These are phyloP conservation scores for Mesochorus sp. DNA, from an alignment of 2,888 invertebrate genomes.

Conservation along the genomic window DNA sequence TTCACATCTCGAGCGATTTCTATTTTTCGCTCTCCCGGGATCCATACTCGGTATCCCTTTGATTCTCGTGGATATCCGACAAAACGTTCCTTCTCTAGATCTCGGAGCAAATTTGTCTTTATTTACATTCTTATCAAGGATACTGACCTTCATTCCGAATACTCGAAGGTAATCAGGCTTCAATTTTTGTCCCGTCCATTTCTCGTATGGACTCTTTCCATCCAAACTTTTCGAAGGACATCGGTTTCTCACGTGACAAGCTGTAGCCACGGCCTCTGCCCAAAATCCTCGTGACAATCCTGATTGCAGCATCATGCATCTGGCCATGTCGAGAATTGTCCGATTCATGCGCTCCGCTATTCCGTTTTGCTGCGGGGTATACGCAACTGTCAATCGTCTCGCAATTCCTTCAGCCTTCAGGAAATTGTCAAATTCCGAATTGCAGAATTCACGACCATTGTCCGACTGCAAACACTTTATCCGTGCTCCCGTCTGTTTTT, in stretches of 20 bases:
- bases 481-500: constrained; percentile 43
- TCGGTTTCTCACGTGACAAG: constrained; percentile 62
- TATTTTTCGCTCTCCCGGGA: constrained; percentile 46
- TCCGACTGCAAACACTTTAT: constrained; percentile 53
- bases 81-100: constrained; percentile 55
- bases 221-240: constrained; percentile 57
- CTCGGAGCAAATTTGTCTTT: constrained; percentile 59
- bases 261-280: constrained; percentile 68
- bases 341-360: constrained; percentile 64
- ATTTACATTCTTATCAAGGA: constrained; percentile 42
- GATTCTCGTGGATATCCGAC: constrained; percentile 56
- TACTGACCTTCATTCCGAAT: constrained; percentile 56
- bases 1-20: constrained; percentile 47
- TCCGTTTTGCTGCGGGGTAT: constrained; percentile 64
- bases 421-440: constrained; percentile 55
- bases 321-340: constrained; percentile 66
- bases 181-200: constrained; percentile 47
- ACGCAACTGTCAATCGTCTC: constrained; percentile 48
- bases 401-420: constrained; percentile 38
- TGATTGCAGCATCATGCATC: constrained; percentile 65
- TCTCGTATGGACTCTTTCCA: constrained; percentile 55
- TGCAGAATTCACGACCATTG: constrained; percentile 58
- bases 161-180: constrained; percentile 45
- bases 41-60: constrained; percentile 58
- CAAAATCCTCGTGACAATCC: constrained; percentile 65